phyloP scores from a whole-genome alignment of 2,888 invertebrate genomes.

The Volucella inflata region DNA sequence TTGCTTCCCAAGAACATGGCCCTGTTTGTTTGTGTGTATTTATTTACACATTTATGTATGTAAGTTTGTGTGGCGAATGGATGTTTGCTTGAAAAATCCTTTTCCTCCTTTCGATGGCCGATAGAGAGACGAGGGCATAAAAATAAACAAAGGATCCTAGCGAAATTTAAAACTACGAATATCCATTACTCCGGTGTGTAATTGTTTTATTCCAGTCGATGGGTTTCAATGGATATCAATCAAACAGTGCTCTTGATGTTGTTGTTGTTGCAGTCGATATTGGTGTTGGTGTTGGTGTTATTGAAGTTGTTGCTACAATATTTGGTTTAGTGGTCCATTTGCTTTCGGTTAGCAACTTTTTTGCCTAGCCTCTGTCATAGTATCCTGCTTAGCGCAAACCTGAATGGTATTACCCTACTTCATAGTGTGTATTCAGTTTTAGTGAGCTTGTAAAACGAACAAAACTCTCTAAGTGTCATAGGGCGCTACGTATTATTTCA shows the following conservation, averaged over 20 bases:
- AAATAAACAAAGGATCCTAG: constrained; percentile 60
- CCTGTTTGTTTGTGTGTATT: not conserved
- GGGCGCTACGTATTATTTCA: no score
- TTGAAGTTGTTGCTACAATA: not conserved
- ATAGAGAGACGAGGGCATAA: constrained; percentile 31
- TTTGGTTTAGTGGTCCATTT: not conserved
- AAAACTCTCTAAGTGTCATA: no score
- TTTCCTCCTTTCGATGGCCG: constrained; percentile 11
- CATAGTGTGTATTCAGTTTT: no score
- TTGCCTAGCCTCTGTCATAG: constrained; percentile 28
- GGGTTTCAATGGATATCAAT: constrained; percentile 76
- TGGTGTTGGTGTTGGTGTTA: constrained; percentile 10
- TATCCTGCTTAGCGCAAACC: constrained; percentile 22
- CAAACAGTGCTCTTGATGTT: constrained; percentile 54
- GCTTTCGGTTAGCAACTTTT: not conserved
- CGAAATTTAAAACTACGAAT: constrained; percentile 72
- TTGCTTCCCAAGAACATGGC: not conserved
- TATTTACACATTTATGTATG: not conserved
- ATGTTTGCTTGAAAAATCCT: constrained; percentile 4
- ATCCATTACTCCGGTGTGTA: constrained; percentile 76
- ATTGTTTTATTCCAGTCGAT: constrained; percentile 78
- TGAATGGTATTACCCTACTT: constrained; percentile 2
- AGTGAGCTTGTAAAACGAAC: no score
- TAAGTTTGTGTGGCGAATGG: not conserved
- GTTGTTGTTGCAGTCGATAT: not conserved